Evolutionary conservation across 2,113 vertebrate species (phyloP).

Genomic region (Gallinago media): DNA sequence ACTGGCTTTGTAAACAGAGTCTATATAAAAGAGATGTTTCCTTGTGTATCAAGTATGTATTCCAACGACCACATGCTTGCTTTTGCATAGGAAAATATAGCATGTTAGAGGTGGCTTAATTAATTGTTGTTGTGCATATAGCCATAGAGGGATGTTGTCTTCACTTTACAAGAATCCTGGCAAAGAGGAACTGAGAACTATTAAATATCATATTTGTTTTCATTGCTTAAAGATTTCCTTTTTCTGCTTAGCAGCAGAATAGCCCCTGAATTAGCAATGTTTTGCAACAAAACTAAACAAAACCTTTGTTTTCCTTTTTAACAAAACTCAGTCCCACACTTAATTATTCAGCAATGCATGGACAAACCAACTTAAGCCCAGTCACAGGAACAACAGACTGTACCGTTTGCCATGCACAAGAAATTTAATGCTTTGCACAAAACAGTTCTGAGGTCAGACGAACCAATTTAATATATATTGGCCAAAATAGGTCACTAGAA

Average conservation of each 20-base stretch:
- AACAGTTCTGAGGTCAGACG: background rate
- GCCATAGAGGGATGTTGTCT: background rate
- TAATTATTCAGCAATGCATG: background rate
- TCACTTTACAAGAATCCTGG: background rate
- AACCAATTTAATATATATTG: background rate
- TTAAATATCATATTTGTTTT: background rate
- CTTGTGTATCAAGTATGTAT: background rate
- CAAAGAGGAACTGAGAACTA: background rate
- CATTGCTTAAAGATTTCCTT: background rate
- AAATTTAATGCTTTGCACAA: background rate
- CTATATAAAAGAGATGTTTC: background rate
- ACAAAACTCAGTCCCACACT: background rate
- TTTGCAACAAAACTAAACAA: background rate
- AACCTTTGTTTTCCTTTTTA: conserved; percentile 6
- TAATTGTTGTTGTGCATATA: background rate
- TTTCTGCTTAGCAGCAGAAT: background rate
- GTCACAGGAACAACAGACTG: background rate
- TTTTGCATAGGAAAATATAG: background rate
- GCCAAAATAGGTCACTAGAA: background rate
- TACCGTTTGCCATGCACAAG: background rate
- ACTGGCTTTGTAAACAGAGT: background rate
- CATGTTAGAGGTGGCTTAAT: background rate
- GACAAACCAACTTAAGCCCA: background rate
- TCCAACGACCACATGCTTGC: background rate
- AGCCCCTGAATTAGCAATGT: background rate